Conservation (phyloP, 2,113 vertebrate species). For the Varanus komodoensis region DNA sequence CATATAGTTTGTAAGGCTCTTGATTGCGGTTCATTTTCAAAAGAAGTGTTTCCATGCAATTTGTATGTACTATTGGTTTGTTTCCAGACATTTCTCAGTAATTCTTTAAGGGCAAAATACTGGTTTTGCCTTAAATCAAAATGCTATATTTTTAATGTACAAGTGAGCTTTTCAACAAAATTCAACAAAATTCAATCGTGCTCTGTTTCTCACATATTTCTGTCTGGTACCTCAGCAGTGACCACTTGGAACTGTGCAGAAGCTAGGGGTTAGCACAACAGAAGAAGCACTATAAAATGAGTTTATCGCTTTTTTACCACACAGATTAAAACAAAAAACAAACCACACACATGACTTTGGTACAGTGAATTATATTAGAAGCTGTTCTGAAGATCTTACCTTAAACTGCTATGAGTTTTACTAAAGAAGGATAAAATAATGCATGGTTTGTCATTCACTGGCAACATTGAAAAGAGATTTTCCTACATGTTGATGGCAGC, state of each 20-base stretch:
- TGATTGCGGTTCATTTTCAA: background rate
- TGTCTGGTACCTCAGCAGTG: background rate
- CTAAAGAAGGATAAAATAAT: background rate
- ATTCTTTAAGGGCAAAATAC: accelerated
- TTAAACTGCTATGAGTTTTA: background rate
- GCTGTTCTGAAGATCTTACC: background rate
- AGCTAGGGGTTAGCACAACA: background rate
- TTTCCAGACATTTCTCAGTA: background rate
- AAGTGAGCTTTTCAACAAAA: background rate
- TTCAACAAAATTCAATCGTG: background rate
- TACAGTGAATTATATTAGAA: background rate
- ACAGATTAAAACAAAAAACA: background rate
- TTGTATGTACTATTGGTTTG: background rate
- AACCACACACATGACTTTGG: background rate
- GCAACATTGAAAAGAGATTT: background rate
- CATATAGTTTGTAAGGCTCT: background rate
- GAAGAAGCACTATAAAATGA: background rate
- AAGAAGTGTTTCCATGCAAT: background rate
- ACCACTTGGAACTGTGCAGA: background rate
- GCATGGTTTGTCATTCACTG: background rate
- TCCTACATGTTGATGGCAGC: background rate
- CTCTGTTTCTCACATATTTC: background rate
- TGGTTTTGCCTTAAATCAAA: background rate
- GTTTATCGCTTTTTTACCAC: background rate
- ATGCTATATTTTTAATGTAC: background rate